Evolutionary conservation across 2,113 vertebrate species (phyloP), one percentile per base, ranked within the genome.

Genomic region (Ceyx margarethae): DNA sequence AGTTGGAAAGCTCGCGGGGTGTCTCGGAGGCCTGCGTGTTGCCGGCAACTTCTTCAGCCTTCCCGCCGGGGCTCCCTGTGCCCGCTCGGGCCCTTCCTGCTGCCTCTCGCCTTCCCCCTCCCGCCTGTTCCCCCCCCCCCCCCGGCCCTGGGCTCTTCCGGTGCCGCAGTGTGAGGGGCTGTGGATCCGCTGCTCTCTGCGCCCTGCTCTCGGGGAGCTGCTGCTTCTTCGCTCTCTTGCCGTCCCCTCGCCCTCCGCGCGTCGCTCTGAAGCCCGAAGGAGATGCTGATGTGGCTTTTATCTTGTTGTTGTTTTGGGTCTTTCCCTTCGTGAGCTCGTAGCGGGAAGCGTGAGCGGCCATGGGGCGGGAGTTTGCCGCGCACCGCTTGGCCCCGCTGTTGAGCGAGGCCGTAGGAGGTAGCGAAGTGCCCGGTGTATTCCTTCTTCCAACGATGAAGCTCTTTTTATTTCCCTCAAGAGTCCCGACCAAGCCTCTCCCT

Each of bases 1-100:
- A 98, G 97, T 98, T 87, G 71, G 58, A 61, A 56, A 60, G 87
- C 93, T 85, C 54, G 80, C 25, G 10, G 62, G 31, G 29, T 13
- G 58, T 19, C 42, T 77, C 9, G 3, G 4, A 54, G 51, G 77
- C 61, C 60, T 15, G 60, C 8, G 31, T 25, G n/a, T 23, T 28
- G 42, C 37, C 5, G 31, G 28, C 6, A 18, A 18, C 13, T 21
- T 28, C 1, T 51, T 25, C 10, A 3, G 15, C 15, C 43, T 18
- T 15, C 9, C 25, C 37, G 37, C 37, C 37, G 37, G 37, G 37
- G 61, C 58, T 33, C 18, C 7, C 18, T 7, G 9, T 15, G 11
- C 16, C 20, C 35, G 21, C 29, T 16, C 5, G 16, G 66, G 89
- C 43, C 57, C 23, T 75, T 58, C 16, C 40, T 48, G 53, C 68